Base-by-base conservation (phyloP, 2,888 invertebrate species). In the Osmoderma eremita region DNA sequence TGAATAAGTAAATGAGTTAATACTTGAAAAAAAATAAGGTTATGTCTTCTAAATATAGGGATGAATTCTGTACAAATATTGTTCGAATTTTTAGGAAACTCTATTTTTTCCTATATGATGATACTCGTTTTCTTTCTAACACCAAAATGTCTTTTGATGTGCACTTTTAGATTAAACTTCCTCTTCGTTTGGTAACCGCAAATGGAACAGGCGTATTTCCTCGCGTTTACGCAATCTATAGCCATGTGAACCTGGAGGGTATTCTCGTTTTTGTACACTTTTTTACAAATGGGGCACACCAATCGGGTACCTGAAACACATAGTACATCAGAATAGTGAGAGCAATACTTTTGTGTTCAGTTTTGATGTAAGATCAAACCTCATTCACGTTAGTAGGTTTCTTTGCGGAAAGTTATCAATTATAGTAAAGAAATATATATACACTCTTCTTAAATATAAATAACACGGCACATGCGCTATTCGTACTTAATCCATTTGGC, bases 211-310 rank as follows among this genome's bases (percentile, higher is more conserved):
- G 62, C 62, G 42, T 67, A 69, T 3, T 65, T 63, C 36, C 67
- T 69, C 18, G 64, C 67, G 22, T 69, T 69, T 22, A 65, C 63
- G 56, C 69, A 69, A 41, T 69, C 69, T 17, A 67, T 53, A 22
- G 64, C 64, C 49, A 67, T 51, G 36, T 69, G 69, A 15, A 61
- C 61, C 38, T 67, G 64, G 10, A 69, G 65, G 73, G 69, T 69
- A 41, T 67, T 67, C 18, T 69, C 64, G 49, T 67, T 69, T 64
- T 69, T 69, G 64, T 69, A 69, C 8, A 64, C 58, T 48, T 69
- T 69, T 56, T 63, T 67, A 45, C 69, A 69, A 13, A 58, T 67
- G 15, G 67, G 69, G 41, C 69, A 69, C 30, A 50, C 51, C 50
- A 68, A 51, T 30, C 39, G 56, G 18, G 48, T 22, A 42, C 49